A percentile compares a stretch with the other conserved stretches of the same genome.
Conservation (phyloP, 2,113 vertebrate genomes). For the Taxidea taxus region DNA sequence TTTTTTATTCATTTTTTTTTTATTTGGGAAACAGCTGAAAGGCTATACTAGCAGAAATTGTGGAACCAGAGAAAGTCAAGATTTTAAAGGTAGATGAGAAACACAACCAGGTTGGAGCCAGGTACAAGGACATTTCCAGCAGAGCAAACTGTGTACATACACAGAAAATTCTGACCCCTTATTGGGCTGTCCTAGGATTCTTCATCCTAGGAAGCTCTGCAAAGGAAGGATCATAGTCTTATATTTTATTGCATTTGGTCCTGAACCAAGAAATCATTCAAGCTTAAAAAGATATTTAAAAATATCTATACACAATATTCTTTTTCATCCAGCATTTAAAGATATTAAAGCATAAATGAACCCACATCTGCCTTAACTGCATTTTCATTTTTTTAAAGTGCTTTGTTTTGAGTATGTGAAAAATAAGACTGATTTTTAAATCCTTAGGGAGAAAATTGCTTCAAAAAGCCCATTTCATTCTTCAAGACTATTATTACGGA, state of each 20-base stretch:
- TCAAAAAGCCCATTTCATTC: slow-evolving; percentile 45
- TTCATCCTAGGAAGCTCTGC: background rate
- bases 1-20: slow-evolving; percentile 31
- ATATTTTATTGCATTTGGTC: background rate
- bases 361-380: background rate
- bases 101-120: background rate
- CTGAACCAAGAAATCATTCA: background rate
- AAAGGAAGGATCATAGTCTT: background rate
- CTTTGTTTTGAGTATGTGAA: slow-evolving; percentile 59
- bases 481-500: slow-evolving; percentile 50
- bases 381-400: slow-evolving; percentile 36
- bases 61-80: slow-evolving; percentile 42
- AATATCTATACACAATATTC: background rate
- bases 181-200: background rate
- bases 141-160: background rate
- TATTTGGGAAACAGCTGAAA: slow-evolving; percentile 49
- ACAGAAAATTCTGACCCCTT: background rate
- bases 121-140: background rate
- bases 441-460: slow-evolving; percentile 42
- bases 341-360: background rate
- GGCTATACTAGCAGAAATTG: slow-evolving; percentile 23
- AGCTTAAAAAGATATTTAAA: background rate
- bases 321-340: background rate
- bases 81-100: slow-evolving; percentile 39
- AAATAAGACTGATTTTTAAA: slow-evolving; percentile 64